Percentiles rank a stretch among this genome's conserved stretches.
phyloP scores from a whole-genome alignment of 2,113 vertebrate species.

The Rhegmatorhina hoffmannsi region DNA sequence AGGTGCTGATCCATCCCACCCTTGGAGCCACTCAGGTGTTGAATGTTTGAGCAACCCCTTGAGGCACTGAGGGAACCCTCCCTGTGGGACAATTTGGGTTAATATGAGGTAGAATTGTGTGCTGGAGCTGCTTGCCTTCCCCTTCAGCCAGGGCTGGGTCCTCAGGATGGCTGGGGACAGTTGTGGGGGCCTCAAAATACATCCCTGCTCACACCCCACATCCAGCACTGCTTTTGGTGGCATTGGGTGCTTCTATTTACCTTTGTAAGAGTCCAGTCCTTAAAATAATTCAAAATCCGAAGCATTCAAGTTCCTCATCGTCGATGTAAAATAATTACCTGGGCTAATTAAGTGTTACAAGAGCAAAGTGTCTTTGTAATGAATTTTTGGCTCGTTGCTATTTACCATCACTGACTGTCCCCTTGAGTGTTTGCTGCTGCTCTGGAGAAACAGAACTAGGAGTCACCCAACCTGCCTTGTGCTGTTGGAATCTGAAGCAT shows the following conservation, averaged over 20 bases:
- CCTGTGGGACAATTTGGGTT: neutral
- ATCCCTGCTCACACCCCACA: neutral
- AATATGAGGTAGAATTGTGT: fast-evolving
- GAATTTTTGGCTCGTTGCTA: neutral
- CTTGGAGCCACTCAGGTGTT: fast-evolving
- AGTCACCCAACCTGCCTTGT: neutral
- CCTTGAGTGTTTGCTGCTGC: neutral
- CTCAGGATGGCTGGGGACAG: neutral
- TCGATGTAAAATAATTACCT: neutral
- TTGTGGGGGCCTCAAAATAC: neutral
- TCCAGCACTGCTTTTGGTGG: neutral
- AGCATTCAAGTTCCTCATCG: neutral
- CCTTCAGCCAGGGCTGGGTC: neutral
- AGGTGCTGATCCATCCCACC: neutral
- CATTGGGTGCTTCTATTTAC: neutral
- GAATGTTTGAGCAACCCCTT: neutral
- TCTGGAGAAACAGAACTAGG: neutral
- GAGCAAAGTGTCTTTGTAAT: neutral
- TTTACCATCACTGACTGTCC: neutral
- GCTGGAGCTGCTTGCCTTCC: neutral
- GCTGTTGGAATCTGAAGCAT: neutral
- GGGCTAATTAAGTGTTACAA: neutral
- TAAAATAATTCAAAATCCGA: neutral
- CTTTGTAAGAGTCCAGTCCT: neutral
- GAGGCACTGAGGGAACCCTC: neutral